A percentile compares a stretch with the other conserved stretches of the same genome.
phyloP scores from a whole-genome alignment of 1,140 invertebrate genomes.

The Sitobion miscanthi region DNA sequence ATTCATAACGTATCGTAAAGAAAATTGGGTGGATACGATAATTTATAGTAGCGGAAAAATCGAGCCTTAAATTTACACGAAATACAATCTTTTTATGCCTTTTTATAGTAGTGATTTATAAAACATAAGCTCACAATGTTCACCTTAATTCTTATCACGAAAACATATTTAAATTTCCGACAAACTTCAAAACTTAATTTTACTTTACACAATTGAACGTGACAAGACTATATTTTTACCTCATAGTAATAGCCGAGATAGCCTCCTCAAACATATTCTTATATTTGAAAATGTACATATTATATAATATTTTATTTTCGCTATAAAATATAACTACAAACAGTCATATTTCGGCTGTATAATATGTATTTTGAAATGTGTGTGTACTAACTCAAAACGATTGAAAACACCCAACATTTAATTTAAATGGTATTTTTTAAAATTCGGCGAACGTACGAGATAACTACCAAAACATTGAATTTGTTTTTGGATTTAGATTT shows the following conservation, averaged over 20 bases:
- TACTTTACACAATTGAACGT: neutral
- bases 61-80: neutral
- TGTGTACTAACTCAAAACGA: neutral
- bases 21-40: neutral
- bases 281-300: constrained; percentile 3
- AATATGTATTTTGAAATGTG: neutral
- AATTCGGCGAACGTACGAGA: neutral
- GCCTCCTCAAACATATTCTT: neutral
- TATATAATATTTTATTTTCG: neutral
- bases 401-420: neutral
- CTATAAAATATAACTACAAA: neutral
- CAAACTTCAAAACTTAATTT: constrained; percentile 34
- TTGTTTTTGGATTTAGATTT: neutral
- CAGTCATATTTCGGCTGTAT: neutral
- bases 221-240: neutral
- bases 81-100: neutral
- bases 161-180: neutral
- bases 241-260: neutral
- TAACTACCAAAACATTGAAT: neutral
- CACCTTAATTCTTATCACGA: neutral
- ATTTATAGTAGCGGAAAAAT: neutral
- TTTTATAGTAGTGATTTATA: neutral
- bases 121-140: constrained; percentile 11
- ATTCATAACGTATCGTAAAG: neutral
- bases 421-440: neutral